Evolutionary conservation across 2,888 invertebrate genomes (phyloP).

Genomic region (Darwinula stevensoni): DNA sequence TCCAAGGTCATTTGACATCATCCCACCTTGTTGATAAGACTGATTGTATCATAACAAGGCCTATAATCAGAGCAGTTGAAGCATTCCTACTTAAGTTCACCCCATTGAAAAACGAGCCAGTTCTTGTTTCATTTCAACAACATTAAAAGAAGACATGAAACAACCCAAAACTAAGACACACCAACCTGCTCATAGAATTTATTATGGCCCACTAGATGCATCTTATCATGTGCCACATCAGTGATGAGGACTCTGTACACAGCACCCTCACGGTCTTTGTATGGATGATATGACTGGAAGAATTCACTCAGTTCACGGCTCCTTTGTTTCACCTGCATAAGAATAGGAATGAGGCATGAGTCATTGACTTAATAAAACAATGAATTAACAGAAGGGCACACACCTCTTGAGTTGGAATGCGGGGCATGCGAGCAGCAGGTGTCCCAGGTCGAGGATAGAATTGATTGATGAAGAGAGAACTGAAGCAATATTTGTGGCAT

Average conservation of each 20-base stretch:
- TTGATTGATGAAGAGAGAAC: slow-evolving; percentile 88
- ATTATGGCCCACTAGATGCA: slow-evolving; percentile 78
- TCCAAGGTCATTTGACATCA: no score
- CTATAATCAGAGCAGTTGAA: no score
- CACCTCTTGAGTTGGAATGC: slow-evolving; percentile 52
- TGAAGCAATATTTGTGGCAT: slow-evolving; percentile 60
- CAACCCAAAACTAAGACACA: not conserved
- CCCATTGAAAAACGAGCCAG: no score
- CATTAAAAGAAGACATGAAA: no score
- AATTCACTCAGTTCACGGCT: slow-evolving; percentile 63
- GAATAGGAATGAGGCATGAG: not conserved
- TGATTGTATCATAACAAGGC: no score
- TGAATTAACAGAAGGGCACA: no score
- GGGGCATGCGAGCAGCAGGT: slow-evolving; percentile 63
- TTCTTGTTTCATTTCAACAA: no score
- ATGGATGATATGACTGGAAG: slow-evolving; percentile 61
- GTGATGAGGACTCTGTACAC: slow-evolving; percentile 56
- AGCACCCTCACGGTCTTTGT: slow-evolving; percentile 31
- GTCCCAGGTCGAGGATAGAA: slow-evolving; percentile 90
- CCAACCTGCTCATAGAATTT: slow-evolving; percentile 62
- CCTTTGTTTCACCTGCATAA: slow-evolving; percentile 43
- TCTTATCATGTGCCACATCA: slow-evolving; percentile 66
- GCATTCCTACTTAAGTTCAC: no score
- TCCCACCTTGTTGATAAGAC: no score
- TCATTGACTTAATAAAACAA: not conserved